Conservation (phyloP, 2,113 vertebrate species). For the Prunella himalayana region DNA sequence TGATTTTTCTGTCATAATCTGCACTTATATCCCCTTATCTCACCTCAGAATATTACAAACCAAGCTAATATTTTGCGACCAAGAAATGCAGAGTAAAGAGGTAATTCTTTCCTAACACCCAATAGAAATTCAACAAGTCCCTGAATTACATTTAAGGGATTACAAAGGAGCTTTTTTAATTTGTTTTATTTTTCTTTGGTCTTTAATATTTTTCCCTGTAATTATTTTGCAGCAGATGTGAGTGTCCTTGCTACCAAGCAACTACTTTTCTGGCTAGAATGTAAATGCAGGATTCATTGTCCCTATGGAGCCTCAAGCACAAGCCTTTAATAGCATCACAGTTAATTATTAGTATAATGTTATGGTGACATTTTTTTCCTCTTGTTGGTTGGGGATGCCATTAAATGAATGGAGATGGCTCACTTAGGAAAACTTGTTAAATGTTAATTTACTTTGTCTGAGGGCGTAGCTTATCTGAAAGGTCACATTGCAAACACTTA, state of each 20-base stretch:
- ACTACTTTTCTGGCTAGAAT: not conserved
- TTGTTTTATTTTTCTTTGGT: not conserved
- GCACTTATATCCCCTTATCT: not conserved
- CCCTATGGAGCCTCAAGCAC: not conserved
- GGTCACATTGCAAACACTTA: not conserved
- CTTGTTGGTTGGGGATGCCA: not conserved
- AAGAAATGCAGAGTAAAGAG: not conserved
- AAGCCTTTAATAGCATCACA: not conserved
- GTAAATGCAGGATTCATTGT: constrained; percentile 5
- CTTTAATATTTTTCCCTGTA: not conserved
- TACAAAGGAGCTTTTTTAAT: not conserved
- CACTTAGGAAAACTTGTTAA: not conserved
- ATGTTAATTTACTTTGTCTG: not conserved
- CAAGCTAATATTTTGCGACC: not conserved
- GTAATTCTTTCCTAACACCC: not conserved
- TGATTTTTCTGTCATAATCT: not conserved
- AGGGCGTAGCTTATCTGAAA: not conserved
- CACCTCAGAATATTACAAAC: not conserved
- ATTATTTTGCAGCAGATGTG: not conserved
- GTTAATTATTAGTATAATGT: constrained; percentile 17
- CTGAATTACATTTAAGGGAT: not conserved
- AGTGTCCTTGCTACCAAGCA: not conserved
- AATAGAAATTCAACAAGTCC: not conserved
- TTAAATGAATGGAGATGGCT: not conserved
- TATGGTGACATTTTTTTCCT: not conserved